phyloP scores from a whole-genome alignment of 2,113 vertebrate species.

The Oryzias javanicus region DNA sequence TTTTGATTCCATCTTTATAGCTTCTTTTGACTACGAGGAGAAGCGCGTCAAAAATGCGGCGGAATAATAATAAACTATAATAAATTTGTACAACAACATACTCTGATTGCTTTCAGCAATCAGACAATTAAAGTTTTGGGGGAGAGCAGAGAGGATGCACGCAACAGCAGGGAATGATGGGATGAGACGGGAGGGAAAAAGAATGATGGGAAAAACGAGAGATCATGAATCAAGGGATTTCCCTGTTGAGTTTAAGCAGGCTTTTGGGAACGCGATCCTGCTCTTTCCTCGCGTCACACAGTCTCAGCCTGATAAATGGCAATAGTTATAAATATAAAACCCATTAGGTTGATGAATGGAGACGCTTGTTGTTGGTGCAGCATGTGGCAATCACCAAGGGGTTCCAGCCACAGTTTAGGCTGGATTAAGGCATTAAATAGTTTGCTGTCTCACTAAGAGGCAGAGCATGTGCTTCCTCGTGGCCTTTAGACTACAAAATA shows the following conservation, averaged over 20 bases:
- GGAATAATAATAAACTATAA: too few relatives aligned
- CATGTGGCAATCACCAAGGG: slow-evolving; percentile 64
- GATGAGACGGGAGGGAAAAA: slow-evolving; percentile 52
- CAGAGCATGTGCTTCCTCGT: slow-evolving; percentile 44
- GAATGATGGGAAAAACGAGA: slow-evolving; percentile 58
- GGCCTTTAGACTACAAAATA: slow-evolving; percentile 35
- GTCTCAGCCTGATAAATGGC: slow-evolving; percentile 75
- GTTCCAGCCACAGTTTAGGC: slow-evolving; percentile 61
- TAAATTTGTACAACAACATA: too few relatives aligned
- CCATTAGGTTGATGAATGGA: slow-evolving; percentile 80
- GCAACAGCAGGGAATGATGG: slow-evolving; percentile 58
- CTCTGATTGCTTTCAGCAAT: too few relatives aligned
- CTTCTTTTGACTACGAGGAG: too few relatives aligned
- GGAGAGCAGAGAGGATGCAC: slow-evolving; percentile 23
- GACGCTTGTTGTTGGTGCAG: slow-evolving; percentile 69
- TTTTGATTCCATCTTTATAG: too few relatives aligned
- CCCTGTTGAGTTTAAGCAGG: slow-evolving; percentile 59
- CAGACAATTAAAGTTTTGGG: slow-evolving; percentile 17
- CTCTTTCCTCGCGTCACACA: slow-evolving; percentile 53
- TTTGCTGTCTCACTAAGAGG: slow-evolving; percentile 61
- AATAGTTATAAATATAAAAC: slow-evolving; percentile 81
- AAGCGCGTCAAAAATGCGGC: too few relatives aligned
- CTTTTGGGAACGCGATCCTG: slow-evolving; percentile 63
- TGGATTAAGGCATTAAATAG: slow-evolving; percentile 77
- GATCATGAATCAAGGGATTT: slow-evolving; percentile 70